phyloP scores from a whole-genome alignment of 2,113 vertebrate species.

The Myanophis thanlyinensis region DNA sequence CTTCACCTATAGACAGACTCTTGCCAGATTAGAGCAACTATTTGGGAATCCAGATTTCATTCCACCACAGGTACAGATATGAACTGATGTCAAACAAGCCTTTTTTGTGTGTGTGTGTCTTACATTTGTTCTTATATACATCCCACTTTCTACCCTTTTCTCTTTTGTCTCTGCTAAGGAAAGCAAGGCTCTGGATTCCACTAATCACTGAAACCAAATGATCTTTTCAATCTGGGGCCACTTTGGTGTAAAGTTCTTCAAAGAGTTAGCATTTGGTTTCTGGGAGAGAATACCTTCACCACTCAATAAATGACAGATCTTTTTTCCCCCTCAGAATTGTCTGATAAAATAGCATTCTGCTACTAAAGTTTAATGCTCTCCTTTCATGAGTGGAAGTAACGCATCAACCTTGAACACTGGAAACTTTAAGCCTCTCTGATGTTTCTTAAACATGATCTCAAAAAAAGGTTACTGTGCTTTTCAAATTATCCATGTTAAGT shows the following conservation, averaged over 20 bases:
- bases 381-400: not conserved
- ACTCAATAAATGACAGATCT: not conserved
- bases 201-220: not conserved
- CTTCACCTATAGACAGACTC: no score
- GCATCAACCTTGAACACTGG: constrained; percentile 25
- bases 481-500: not conserved
- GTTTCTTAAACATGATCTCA: constrained; percentile 18
- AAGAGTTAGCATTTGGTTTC: not conserved
- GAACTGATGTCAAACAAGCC: not conserved
- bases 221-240: not conserved
- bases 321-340: not conserved
- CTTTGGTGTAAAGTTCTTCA: not conserved
- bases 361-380: not conserved
- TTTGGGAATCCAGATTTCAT: no score
- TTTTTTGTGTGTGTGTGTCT: not conserved
- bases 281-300: not conserved
- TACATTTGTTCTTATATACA: not conserved
- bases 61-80: not conserved
- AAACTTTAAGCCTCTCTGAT: not conserved
- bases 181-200: not conserved
- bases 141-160: not conserved
- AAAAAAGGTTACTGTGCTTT: not conserved
- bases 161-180: not conserved
- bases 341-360: not conserved
- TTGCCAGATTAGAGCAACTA: no score